A percentile compares a stretch with the other conserved stretches of the same genome.
Conservation (phyloP, 64 coral and sea anemone species). For the Montipora efflorescens region DNA sequence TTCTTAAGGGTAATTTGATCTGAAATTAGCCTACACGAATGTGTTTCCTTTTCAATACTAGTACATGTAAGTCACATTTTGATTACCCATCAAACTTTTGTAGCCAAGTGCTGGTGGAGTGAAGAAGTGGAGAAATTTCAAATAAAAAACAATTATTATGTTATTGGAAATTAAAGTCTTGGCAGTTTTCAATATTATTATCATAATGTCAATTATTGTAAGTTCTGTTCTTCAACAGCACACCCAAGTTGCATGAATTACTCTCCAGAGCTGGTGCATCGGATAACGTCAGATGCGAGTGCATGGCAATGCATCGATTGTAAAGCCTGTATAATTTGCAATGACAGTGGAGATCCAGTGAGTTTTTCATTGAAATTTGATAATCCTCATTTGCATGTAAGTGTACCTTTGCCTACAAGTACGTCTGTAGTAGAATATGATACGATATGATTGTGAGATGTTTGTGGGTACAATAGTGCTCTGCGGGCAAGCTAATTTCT, state of each 20-base stretch:
- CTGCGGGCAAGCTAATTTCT: too few species aligned
- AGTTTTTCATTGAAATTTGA: conserved; percentile 42
- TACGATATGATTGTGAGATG: too few species aligned
- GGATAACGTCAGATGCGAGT: conserved; percentile 93
- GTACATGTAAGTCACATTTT: not conserved
- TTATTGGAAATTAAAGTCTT: not conserved
- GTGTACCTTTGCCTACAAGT: too few species aligned
- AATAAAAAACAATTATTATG: not conserved
- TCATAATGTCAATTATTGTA: not conserved
- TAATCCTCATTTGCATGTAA: too few species aligned
- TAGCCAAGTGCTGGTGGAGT: too few species aligned
- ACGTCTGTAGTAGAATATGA: too few species aligned
- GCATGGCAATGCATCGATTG: conserved; percentile 99
- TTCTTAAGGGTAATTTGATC: too few species aligned
- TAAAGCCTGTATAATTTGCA: conserved; percentile 98
- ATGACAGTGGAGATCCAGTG: conserved; percentile 98
- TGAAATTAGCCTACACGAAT: too few species aligned
- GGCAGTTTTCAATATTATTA: not conserved
- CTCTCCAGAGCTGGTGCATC: conserved; percentile 82
- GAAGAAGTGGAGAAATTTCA: too few species aligned
- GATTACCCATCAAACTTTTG: not conserved
- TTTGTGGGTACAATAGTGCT: too few species aligned
- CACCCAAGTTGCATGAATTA: conserved; percentile 99
- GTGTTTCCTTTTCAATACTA: too few species aligned
- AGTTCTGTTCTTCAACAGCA: conserved; percentile 53